Evolutionary conservation across 2,113 vertebrate genomes (phyloP), one percentile per base, ranked within the genome.

Genomic region (Hydrolagus affinis): DNA sequence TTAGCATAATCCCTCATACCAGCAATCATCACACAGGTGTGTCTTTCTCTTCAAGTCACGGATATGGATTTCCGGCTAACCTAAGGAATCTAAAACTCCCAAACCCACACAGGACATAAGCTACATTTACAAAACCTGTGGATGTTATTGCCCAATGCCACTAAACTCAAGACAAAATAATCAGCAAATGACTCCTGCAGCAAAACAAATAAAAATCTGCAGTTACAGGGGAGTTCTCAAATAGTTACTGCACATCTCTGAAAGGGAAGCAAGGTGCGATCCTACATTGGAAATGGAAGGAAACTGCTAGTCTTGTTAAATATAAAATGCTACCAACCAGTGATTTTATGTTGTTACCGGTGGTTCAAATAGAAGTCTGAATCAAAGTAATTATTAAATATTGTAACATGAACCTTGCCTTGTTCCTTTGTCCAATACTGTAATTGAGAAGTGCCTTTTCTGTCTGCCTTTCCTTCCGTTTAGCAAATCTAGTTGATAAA

Each of bases 21-120:
- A 92, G 85, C 89, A 90, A 91, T 92, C 91, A 92, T 89, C 88
- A 92, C 92, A 92, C 92, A 95, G 92, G 93, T 94, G 93, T 90
- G 90, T 87, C 87, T 85, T 86, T 86, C 86, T 89, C 89, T 74
- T 89, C 80, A 86, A 86, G 89, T 66, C 85, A 23, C 9, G 86
- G 86, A 86, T 73, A 15, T 23, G 78, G 88, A 88, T 87, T 78
- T 88, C 73, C 64, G 60, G 62, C 85, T 77, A 2, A 3, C 73
- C 17, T 4, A 8, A 30, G 60, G 30, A 60, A 83, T 17, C 9
- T 64, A 19, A 66, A 83, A 30, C n/a, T 7, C 60, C 44, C 44
- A 44, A n/a, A 44, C 44, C 44, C 44, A 44, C 44, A 44, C 44
- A 44, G 44, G 44, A 44, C 44, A 44, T 6, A 44, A 44, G 44